Evolutionary conservation across 2,888 invertebrate genomes (phyloP), one percentile per base, ranked within the genome.

Genomic region (Heliconius cydno): DNA sequence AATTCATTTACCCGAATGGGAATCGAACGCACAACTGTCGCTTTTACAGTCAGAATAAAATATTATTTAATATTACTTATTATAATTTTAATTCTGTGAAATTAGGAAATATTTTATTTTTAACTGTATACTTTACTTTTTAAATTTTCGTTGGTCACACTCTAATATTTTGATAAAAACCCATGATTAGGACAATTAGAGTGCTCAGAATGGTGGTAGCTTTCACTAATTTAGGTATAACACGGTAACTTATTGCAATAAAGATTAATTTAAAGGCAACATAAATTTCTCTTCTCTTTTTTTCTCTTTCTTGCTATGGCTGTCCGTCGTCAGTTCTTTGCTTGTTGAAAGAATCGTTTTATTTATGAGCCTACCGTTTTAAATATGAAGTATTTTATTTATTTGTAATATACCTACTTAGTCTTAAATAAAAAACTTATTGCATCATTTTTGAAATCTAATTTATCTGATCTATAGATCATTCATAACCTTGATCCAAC

Each of bases 401-500:
- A 60, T n/a, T 22, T 57, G 12, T 60, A 46, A 60, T 60, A 60
- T 60, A 60, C 13, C 13, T 63, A 25, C 3, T 63, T 25, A 63
- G 13, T 3, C 13, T 12, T 63, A 63, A 52, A 52, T 52, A 25
- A 65, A 65, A 65, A 28, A 28, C 15, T 65, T 15, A 65, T 65
- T 30, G 57, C 57, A 22, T 72, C 30, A 72, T 22, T 10, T 68
- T 67, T 67, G 34, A 38, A 34, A 57, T 57, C 73, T 73, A 70
- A 65, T 65, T 65, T 65, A 38, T 38, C 68, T 34, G 72, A 57
- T 57, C 73, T 73, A 70, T 73, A 60, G 73, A 34, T 60, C 60
- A 73, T 73, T 70, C 6, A 9, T 38, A 73, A 25, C 73, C 73
- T 73, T 73, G 73, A 38, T 60, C 73, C n/a, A 15, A 60, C 73